These are phyloP conservation scores for Campopleginae sp. DNA, from an alignment of 2,888 invertebrate species.

Conservation along the genomic window DNA sequence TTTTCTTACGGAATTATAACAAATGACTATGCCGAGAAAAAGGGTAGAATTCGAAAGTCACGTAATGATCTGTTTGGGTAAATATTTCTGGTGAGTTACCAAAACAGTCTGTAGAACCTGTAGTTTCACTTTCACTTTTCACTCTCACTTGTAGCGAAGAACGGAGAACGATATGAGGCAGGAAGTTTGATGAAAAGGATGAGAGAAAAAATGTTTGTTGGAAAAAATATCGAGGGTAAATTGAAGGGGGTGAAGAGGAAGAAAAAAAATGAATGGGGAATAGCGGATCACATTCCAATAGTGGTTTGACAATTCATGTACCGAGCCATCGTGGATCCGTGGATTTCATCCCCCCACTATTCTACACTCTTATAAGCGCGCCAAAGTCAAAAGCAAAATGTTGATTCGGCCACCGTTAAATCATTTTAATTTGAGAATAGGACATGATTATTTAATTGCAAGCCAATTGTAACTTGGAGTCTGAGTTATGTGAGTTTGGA, in stretches of 20 bases:
- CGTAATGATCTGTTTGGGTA: neutral
- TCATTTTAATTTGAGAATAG: constrained; percentile 10
- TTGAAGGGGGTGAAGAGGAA: constrained; percentile 19
- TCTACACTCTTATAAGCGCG: constrained; percentile 29
- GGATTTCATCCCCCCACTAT: constrained; percentile 44
- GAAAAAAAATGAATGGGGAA: constrained; percentile 17
- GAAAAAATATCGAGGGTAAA: constrained; percentile 24
- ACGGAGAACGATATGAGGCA: neutral
- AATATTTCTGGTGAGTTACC: neutral
- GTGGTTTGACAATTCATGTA: constrained; percentile 50
- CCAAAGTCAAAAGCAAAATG: constrained; percentile 46
- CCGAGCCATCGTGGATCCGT: constrained; percentile 44
- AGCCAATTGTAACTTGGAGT: neutral
- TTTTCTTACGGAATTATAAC: neutral
- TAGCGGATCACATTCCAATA: constrained; percentile 47
- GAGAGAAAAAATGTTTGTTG: neutral
- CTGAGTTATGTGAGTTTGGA: neutral
- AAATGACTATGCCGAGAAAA: neutral
- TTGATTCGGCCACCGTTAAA: constrained; percentile 2
- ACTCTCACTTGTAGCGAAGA: constrained; percentile 42
- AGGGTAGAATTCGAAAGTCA: neutral
- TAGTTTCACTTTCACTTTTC: constrained; percentile 60
- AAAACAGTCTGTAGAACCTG: constrained; percentile 37
- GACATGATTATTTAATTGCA: neutral
- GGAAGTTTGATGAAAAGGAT: neutral